Base-by-base conservation (phyloP, 2,888 invertebrate species). In the Phyto melanocephala region DNA sequence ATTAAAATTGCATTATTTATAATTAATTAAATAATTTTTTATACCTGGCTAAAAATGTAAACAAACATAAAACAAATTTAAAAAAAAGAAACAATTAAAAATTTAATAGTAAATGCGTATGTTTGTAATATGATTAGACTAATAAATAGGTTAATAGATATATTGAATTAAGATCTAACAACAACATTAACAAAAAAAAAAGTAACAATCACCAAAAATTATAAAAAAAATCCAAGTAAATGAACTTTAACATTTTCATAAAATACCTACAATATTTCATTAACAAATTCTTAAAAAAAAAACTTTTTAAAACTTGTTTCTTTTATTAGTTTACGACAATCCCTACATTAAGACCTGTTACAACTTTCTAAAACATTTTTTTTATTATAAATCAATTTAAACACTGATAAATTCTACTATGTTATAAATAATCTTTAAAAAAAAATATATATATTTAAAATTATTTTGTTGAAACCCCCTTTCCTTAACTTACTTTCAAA, bases 11-110 rank as follows among this genome's bases (percentile, higher is more conserved):
- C 5, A 17, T 58, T 77, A 22, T 81, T 67, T 42, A 60, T 54
- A 65, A 74, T 67, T 65, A 74, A 78, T 62, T 63, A 74, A 78
- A 62, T 74, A 74, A 67, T 80, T 83, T 83, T 76, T 83, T 80
- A 83, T 80, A 80, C 80, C 74, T 63, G 67, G 58, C 74, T 74
- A 74, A 78, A 80, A 52, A 20, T 58, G 15, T 78, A 78, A 68
- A 47, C 40, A 52, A 71, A 65, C n/a, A 65, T 15, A 40, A 35
- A 52, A 58, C 24, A 24, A 58, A 78, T 65, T 40, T 33, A 28
- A 63, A 20, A 67, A 28, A 56, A 37, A 54, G 1, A 67, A 42
- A 47, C 20, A 33, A 1, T 33, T 15, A 47, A 40, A 58, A 52
- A 42, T 5, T 42, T 33, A 40, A 45, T 24, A 62, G 33, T 17